Base-by-base conservation (phyloP, 2,888 invertebrate species). In the Hypselothyrea guttata region DNA sequence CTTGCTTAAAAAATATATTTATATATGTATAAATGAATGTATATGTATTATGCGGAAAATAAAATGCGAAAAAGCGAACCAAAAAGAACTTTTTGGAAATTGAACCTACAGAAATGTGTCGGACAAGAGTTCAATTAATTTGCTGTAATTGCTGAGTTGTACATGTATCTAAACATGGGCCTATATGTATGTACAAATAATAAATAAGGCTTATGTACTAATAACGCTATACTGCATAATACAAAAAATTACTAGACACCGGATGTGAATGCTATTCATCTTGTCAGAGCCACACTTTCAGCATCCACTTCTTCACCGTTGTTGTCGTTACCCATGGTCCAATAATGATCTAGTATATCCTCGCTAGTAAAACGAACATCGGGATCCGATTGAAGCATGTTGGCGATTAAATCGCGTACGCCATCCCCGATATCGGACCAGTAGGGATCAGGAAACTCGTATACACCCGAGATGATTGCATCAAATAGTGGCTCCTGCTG, bases 401-500 rank as follows among this genome's bases (percentile, higher is more conserved):
- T 95, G 51, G 94, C 93, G 69, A 98, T 96, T 56, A 98, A 92
- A 90, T 96, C 97, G 87, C 97, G 96, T 27, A 98, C 98, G 40
- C 94, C 94, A 51, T 94, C 93, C 1, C 97, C 97, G 60, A 98
- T 94, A 52, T 94, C 94, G 86, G 96, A 96, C 98, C 98, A 99
- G 91, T 96, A 97, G 45, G 98, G 98, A 75, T 96, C 94, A n/a
- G 96, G 96, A 90, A 98, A 99, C 89, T 97, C 96, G 84, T 97
- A 97, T 71, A 95, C 94, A 42, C 98, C 98, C 9, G 95, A 94
- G 60, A 99, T 91, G 86, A 99, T 99, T 77, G 96, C 95, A 90
- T 98, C 98, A 90, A 99, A 99, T 61, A 99, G 91, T 88, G 98
- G 98, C 89, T 98, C 98, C 88, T 99, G 98, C 89, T 98, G 95